Evolutionary conservation across 2,888 invertebrate genomes (phyloP).

Genomic region (Bedellia somnulentella): DNA sequence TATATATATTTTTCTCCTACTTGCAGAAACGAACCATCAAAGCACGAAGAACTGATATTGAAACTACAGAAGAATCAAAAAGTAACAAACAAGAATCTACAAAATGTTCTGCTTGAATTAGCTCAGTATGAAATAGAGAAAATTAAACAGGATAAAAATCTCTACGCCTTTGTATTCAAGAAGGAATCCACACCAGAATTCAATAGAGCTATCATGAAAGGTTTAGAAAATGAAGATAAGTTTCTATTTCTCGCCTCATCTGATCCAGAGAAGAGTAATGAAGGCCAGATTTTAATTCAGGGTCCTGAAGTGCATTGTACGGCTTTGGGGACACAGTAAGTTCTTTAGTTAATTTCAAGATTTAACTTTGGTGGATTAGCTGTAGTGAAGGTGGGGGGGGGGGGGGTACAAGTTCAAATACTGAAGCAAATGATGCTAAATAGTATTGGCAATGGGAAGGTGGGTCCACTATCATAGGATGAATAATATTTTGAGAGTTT

Average conservation of each 20-base stretch:
- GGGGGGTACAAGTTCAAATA: too few relatives aligned
- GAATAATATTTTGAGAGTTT: too few relatives aligned
- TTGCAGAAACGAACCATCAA: slow-evolving; percentile 68
- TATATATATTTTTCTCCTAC: too few relatives aligned
- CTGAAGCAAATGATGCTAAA: too few relatives aligned
- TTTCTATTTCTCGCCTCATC: slow-evolving; percentile 72
- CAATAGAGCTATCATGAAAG: slow-evolving; percentile 68
- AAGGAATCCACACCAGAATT: slow-evolving; percentile 81
- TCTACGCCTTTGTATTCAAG: slow-evolving; percentile 62
- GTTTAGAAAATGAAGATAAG: slow-evolving; percentile 58
- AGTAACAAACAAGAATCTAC: slow-evolving; percentile 64
- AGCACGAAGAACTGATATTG: slow-evolving; percentile 71
- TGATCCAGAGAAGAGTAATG: slow-evolving; percentile 63
- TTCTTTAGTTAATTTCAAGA: too few relatives aligned
- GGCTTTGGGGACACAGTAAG: slow-evolving; percentile 65
- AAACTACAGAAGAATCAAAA: slow-evolving; percentile 74
- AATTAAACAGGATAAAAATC: slow-evolving; percentile 57
- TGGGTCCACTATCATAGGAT: too few relatives aligned
- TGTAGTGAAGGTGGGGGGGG: too few relatives aligned
- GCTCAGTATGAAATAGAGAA: slow-evolving; percentile 69
- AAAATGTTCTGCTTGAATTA: slow-evolving; percentile 67
- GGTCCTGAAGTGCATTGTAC: slow-evolving; percentile 55
- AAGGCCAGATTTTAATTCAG: slow-evolving; percentile 59
- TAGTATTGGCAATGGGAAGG: too few relatives aligned
- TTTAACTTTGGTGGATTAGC: too few relatives aligned